Evolutionary conservation across 2,797 vertebrate genomes (phyloP).

Genomic region (Poeciliopsis infans): DNA sequence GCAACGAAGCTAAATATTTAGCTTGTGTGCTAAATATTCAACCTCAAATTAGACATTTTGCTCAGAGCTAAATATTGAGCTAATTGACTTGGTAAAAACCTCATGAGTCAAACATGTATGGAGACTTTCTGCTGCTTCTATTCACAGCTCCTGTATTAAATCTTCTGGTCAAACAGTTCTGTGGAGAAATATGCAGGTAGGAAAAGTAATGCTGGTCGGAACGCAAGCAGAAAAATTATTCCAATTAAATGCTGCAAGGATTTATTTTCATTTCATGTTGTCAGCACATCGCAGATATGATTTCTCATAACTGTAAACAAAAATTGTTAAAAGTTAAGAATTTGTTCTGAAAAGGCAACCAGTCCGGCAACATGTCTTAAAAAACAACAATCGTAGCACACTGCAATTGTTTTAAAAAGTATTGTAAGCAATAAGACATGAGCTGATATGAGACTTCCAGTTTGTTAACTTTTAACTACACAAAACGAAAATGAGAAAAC

Average conservation of each 20-base stretch:
- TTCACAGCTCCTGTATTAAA: background rate
- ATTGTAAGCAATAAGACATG: background rate
- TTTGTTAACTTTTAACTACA: background rate
- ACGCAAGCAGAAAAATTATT: background rate
- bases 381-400: background rate
- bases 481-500: background rate
- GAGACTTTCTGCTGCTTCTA: conserved; percentile 1
- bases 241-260: background rate
- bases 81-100: background rate
- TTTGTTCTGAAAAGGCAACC: background rate
- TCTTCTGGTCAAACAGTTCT: background rate
- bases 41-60: too few relatives aligned
- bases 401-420: background rate
- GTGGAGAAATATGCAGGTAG: background rate
- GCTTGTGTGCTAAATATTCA: too few relatives aligned
- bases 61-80: too few relatives aligned
- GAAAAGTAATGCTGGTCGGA: background rate
- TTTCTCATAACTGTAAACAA: background rate
- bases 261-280: background rate
- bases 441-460: background rate
- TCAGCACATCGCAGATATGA: background rate
- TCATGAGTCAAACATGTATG: background rate
- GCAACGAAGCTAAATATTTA: too few relatives aligned
- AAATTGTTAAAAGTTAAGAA: background rate
- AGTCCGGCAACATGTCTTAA: background rate